A percentile compares a stretch with the other conserved stretches of the same genome.
phyloP scores from a whole-genome alignment of 2,113 vertebrate genomes.

The Gymnarchus niloticus region DNA sequence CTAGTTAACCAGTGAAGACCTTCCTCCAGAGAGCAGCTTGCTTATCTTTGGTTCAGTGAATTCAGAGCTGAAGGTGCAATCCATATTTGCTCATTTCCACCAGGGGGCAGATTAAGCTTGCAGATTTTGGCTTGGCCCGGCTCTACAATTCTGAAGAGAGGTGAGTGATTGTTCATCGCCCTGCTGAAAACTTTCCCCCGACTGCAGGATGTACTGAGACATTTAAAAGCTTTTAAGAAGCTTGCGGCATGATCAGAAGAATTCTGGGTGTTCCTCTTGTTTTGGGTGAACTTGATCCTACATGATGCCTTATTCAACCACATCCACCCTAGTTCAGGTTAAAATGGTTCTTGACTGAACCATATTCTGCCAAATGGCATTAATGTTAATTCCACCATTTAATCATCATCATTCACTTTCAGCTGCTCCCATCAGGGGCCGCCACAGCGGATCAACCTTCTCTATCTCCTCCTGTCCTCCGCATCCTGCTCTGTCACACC shows the following conservation, averaged over 20 bases:
- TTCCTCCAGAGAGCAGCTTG: too few relatives aligned
- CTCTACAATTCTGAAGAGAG: slow-evolving; percentile 81
- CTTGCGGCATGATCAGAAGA: not conserved
- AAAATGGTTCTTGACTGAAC: too few relatives aligned
- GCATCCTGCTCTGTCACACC: too few relatives aligned
- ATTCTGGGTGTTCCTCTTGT: not conserved
- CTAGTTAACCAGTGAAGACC: too few relatives aligned
- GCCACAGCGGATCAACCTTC: too few relatives aligned
- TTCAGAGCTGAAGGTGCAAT: not conserved
- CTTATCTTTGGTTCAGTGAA: not conserved
- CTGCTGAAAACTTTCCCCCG: not conserved
- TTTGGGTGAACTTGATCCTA: not conserved
- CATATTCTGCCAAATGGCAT: too few relatives aligned
- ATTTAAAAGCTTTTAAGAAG: not conserved
- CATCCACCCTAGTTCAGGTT: too few relatives aligned
- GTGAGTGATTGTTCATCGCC: slow-evolving; percentile 48
- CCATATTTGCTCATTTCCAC: slow-evolving; percentile 47
- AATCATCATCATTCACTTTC: too few relatives aligned
- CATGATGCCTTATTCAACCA: too few relatives aligned
- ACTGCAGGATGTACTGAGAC: not conserved
- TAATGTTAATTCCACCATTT: too few relatives aligned
- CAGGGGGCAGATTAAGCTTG: slow-evolving; percentile 82
- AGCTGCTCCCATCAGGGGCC: too few relatives aligned
- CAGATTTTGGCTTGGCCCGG: slow-evolving; percentile 78
- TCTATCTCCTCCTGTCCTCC: too few relatives aligned